Conservation (phyloP, 2,888 invertebrate genomes). For the Metallyticus violacea region DNA sequence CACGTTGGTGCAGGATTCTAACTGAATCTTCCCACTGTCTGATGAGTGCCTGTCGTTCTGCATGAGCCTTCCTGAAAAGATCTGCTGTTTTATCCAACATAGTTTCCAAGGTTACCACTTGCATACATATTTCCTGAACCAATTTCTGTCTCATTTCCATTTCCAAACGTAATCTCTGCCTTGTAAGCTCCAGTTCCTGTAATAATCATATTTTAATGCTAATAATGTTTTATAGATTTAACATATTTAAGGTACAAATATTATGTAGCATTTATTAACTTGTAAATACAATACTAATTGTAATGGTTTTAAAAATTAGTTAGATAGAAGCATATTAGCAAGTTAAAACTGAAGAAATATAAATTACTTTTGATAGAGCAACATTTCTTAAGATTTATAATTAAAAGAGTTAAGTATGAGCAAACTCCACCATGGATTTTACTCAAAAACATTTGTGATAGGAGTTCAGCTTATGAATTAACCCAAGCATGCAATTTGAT, state of each 20-base stretch:
- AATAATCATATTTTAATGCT: slow-evolving; percentile 4
- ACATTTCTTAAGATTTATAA: too few relatives aligned
- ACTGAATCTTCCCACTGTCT: slow-evolving; percentile 71
- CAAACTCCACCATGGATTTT: too few relatives aligned
- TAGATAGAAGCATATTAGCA: too few relatives aligned
- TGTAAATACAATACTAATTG: too few relatives aligned
- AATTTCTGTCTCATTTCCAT: slow-evolving; percentile 49
- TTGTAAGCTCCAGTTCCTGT: slow-evolving; percentile 54
- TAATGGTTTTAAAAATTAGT: not conserved
- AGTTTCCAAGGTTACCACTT: slow-evolving; percentile 55
- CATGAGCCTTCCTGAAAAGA: slow-evolving; percentile 51
- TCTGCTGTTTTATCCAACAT: slow-evolving; percentile 53
- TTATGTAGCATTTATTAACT: too few relatives aligned
- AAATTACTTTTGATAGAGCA: too few relatives aligned
- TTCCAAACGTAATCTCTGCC: slow-evolving; percentile 43
- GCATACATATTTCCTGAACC: slow-evolving; percentile 50
- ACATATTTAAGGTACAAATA: too few relatives aligned
- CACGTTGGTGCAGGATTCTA: slow-evolving; percentile 65
- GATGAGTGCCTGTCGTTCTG: slow-evolving; percentile 64
- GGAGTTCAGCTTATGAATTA: too few relatives aligned
- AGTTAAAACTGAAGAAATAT: too few relatives aligned
- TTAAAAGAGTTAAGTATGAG: too few relatives aligned
- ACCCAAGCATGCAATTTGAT: too few relatives aligned
- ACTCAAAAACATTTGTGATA: too few relatives aligned
- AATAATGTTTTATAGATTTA: not conserved